Evolutionary conservation across 2,888 invertebrate genomes (phyloP).

Genomic region (Agelastica alni): DNA sequence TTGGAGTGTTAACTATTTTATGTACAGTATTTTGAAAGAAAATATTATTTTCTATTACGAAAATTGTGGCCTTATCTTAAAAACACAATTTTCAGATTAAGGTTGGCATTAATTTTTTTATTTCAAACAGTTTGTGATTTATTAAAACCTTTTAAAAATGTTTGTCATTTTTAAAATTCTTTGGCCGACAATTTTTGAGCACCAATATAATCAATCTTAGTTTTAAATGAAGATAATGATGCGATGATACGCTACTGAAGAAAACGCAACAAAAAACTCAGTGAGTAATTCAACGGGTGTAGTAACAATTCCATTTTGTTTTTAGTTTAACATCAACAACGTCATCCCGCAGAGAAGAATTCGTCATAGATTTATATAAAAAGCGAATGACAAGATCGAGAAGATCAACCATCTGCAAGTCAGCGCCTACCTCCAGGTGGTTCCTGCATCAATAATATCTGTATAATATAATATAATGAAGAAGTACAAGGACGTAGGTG

Average conservation of each 20-base stretch:
- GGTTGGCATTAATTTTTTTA: no score
- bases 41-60: no score
- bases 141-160: no score
- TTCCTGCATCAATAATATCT: constrained; percentile 52
- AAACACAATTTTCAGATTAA: no score
- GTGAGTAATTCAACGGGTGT: constrained; percentile 5
- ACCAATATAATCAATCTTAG: no score
- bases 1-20: no score
- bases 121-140: no score
- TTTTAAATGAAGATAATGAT: no score
- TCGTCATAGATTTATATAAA: constrained; percentile 28
- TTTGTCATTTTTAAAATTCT: no score
- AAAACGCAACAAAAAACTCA: background rate
- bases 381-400: constrained; percentile 30
- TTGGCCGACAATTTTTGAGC: no score
- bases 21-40: no score
- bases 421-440: constrained; percentile 50
- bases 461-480: constrained; percentile 53
- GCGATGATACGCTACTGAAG: background rate
- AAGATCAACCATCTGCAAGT: constrained; percentile 45
- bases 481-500: constrained; percentile 34
- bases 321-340: constrained; percentile 14
- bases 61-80: no score
- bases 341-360: constrained; percentile 19
- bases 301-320: constrained; percentile 20